Base-by-base conservation (phyloP, 2,113 vertebrate species). In the Etia nguti region DNA sequence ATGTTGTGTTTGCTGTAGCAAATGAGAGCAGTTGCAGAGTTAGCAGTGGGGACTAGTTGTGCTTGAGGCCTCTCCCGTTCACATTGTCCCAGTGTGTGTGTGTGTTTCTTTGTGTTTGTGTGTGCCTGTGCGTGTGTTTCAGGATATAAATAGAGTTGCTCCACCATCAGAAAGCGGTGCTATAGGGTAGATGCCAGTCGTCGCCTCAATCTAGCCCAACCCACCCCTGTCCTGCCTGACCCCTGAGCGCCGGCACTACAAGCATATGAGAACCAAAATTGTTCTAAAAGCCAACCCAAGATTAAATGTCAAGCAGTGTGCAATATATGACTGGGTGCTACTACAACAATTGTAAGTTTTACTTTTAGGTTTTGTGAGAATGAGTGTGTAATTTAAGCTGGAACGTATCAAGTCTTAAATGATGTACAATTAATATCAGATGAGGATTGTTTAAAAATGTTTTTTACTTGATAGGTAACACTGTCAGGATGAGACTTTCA, bases 141-240 rank as follows among this genome's bases (percentile, higher is more conserved):
- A 50, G 89, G 90, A 86, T 95, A 94, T 93, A 95, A 95, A 95
- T 94, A 95, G 92, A 93, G 79, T 75, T 81, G 89, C 87, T 88
- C 89, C 80, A 83, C 88, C 88, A 90, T 90, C 91, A 92, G 84
- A 91, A 88, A 94, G 82, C 18, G 4, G 46, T 70, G 90, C 92
- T 93, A 86, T 87, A 88, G 88, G 91, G 82, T 60, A 79, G 82
- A 90, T 89, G 89, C 57, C 82, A 88, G 88, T 73, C 8, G 2
- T 70, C 2, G 59, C 56, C 82, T 79, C 79, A 34, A 26, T 82
- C 54, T 82, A 85, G 70, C 43, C 26, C 52, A 68, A 41, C 65
- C 83, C 79, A 52, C 22, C 52, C 18, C 36, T 86, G 88, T 91
- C 86, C 90, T 80, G 34, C 36, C 43, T 93, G 91, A 94, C 84